Base-by-base conservation (phyloP, 2,888 invertebrate species). In the Heliconius hortense region DNA sequence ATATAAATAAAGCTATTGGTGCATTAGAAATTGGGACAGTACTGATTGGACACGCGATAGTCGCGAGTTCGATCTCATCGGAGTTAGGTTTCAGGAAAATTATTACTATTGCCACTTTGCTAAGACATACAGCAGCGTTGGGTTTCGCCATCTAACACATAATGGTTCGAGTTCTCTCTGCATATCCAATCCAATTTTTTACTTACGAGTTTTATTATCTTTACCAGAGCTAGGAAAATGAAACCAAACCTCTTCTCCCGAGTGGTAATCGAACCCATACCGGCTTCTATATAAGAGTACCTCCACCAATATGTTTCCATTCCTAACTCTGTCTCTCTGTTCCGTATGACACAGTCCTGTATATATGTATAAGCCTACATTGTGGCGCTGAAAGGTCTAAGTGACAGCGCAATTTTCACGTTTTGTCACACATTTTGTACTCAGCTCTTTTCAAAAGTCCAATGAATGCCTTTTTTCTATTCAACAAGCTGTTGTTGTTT, bases 361-460 rank as follows among this genome's bases (percentile, higher is more conserved):
- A 39, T 11, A 5, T 43, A 43, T 18, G 53, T 56, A 56, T 60
- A 26, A 56, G 56, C 56, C 69, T 39, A 71, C 71, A 59, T 60
- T 71, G 71, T 71, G 24, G 15, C n/a, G 56, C 24, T 69, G 69
- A 69, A 69, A 69, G 69, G 31, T 69, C 69, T 59, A 71, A 60
- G 77, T 77, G 77, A 73, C 77, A 76, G 67, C 67, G 73, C 70
- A 77, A 77, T 78, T 78, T 78, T 74, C 56, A 73, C 77, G 64
- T 74, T 59, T 68, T 74, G 74, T 76, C 72, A 59, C 69, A 71
- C 69, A 66, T 70, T 74, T 74, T 76, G 73, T 75, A 26, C n/a
- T 26, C 72, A 48, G 70, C 73, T 74, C 75, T 74, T 76, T 74
- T 77, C 63, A 74, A 68, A 63, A 63, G 24, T 7, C 21, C 43